phyloP scores from a whole-genome alignment of 2,113 vertebrate species.

The Myrmophylax atrothorax region DNA sequence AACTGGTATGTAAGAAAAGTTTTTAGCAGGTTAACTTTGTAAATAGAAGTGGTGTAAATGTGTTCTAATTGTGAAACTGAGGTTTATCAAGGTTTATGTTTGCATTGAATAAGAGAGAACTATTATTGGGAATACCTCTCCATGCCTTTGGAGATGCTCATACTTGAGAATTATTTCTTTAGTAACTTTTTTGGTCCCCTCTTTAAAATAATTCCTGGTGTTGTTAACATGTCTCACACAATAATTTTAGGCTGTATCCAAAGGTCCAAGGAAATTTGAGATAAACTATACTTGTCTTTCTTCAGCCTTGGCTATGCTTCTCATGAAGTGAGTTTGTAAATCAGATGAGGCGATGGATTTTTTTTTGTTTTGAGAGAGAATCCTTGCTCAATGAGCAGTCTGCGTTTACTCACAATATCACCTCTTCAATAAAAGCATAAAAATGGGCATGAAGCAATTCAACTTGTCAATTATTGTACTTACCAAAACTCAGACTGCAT shows the following conservation, averaged over 20 bases:
- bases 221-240: neutral
- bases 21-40: neutral
- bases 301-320: neutral
- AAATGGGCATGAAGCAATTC: neutral
- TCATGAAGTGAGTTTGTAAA: neutral
- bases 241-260: neutral
- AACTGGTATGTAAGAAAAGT: neutral
- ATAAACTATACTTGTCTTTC: neutral
- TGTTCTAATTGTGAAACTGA: neutral
- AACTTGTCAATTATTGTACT: neutral
- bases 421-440: neutral
- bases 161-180: neutral
- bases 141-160: neutral
- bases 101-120: neutral
- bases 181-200: neutral
- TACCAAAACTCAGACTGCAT: neutral
- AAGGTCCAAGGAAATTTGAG: neutral
- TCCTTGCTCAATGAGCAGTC: neutral
- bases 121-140: neutral
- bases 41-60: neutral
- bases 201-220: neutral
- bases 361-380: too few relatives aligned
- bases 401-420: neutral
- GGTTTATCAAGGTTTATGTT: neutral
- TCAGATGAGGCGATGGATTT: neutral